phyloP scores from a whole-genome alignment of 2,888 invertebrate genomes.

The Balanococcus diminutus region DNA sequence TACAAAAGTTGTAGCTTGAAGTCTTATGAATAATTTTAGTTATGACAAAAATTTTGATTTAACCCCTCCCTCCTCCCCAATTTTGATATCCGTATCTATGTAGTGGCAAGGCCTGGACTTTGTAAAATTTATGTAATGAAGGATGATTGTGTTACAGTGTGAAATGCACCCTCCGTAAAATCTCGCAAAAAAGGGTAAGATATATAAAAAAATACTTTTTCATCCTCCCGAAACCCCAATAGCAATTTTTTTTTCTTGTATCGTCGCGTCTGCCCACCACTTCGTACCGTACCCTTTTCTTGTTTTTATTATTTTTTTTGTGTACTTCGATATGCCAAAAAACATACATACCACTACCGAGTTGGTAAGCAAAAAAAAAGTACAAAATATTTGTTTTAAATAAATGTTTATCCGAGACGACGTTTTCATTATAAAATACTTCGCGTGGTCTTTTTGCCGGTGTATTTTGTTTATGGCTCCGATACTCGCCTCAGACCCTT shows the following conservation, averaged over 20 bases:
- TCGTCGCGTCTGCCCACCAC: background rate
- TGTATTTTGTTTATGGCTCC: background rate
- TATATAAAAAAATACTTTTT: background rate
- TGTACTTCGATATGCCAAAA: background rate
- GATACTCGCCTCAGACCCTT: background rate
- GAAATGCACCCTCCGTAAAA: too few relatives aligned
- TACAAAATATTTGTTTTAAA: constrained; percentile 18
- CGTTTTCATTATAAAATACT: background rate
- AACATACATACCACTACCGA: background rate
- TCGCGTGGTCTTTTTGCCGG: background rate
- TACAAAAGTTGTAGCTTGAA: too few relatives aligned
- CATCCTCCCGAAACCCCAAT: background rate
- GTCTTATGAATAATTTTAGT: too few relatives aligned
- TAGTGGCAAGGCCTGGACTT: too few relatives aligned
- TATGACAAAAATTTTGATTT: too few relatives aligned
- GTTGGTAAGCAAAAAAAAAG: background rate
- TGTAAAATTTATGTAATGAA: too few relatives aligned
- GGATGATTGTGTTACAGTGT: too few relatives aligned
- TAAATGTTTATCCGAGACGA: constrained; percentile 8
- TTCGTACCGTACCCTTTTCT: too few relatives aligned
- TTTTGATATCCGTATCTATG: too few relatives aligned
- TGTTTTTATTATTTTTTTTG: too few relatives aligned
- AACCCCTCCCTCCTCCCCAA: too few relatives aligned
- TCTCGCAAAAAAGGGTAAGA: background rate
- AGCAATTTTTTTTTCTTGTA: background rate